Evolutionary conservation across 2,888 invertebrate genomes (phyloP).

Genomic region (Blastobasis adustella): DNA sequence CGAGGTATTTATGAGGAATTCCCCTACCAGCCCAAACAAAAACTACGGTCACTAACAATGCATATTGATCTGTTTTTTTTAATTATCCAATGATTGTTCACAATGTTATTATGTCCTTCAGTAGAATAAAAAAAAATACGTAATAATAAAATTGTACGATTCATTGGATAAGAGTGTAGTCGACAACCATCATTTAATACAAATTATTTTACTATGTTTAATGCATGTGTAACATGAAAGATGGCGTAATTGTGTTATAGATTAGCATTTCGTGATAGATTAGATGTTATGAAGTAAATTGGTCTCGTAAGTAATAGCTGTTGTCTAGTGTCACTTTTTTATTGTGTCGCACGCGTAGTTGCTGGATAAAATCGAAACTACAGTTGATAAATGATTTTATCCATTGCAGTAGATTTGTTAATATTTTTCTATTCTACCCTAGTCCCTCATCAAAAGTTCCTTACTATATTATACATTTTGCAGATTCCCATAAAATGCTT

Average conservation of each 20-base stretch:
- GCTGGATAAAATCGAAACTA: neutral
- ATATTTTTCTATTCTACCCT: slow-evolving; percentile 10
- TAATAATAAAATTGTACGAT: no score
- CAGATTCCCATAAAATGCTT: slow-evolving; percentile 52
- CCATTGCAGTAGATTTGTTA: neutral
- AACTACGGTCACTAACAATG: no score
- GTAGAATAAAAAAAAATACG: no score
- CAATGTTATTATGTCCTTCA: no score
- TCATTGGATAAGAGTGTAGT: no score
- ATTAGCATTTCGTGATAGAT: slow-evolving; percentile 32
- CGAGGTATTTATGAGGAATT: no score
- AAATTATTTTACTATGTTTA: neutral
- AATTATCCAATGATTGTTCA: no score
- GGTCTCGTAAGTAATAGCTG: slow-evolving; percentile 17
- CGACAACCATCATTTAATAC: no score
- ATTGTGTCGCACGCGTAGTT: slow-evolving; percentile 33
- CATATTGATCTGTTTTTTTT: no score
- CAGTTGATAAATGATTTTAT: no score
- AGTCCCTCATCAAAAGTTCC: slow-evolving; percentile 18
- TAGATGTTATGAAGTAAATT: slow-evolving; percentile 19
- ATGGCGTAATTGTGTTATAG: slow-evolving; percentile 62
- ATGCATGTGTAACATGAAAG: slow-evolving; percentile 49
- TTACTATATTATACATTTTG: slow-evolving; percentile 36
- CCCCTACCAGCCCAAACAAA: no score
- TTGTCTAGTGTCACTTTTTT: slow-evolving; percentile 25